A percentile compares a stretch with the other conserved stretches of the same genome.
Conservation (phyloP, 2,888 invertebrate species). For the Sarcophaga rosellei region DNA sequence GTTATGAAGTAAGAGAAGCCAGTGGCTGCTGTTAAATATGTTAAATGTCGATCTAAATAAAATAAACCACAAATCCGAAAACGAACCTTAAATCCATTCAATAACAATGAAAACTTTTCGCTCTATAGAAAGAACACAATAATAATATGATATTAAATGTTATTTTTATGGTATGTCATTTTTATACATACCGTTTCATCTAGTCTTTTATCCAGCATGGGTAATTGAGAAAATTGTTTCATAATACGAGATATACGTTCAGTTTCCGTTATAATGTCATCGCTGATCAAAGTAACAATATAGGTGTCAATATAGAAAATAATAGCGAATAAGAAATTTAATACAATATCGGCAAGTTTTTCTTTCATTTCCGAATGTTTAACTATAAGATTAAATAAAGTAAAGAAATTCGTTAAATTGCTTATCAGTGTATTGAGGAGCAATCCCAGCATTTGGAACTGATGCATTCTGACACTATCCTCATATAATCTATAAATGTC, state of each 20-base stretch:
- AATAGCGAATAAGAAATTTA: conserved; percentile 72
- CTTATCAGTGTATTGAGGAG: conserved; percentile 74
- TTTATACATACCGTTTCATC: conserved; percentile 73
- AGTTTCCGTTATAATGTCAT: conserved; percentile 72
- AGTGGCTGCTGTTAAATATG: conserved; percentile 73
- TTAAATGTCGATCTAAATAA: conserved; percentile 73
- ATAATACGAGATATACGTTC: conserved; percentile 69
- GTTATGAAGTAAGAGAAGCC: conserved; percentile 76
- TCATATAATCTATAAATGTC: conserved; percentile 70
- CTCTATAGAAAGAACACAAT: conserved; percentile 66
- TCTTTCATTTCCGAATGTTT: conserved; percentile 68
- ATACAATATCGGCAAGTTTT: conserved; percentile 68
- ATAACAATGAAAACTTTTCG: conserved; percentile 72
- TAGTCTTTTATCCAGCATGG: conserved; percentile 67
- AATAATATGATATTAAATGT: neutral
- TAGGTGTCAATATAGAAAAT: conserved; percentile 76
- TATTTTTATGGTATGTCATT: no score
- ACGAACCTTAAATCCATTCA: conserved; percentile 69
- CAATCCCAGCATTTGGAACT: conserved; percentile 75
- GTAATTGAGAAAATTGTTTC: conserved; percentile 69
- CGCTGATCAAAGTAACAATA: conserved; percentile 73
- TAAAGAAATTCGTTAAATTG: conserved; percentile 75
- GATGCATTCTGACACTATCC: conserved; percentile 73
- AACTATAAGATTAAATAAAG: conserved; percentile 74
- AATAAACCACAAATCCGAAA: conserved; percentile 74